Evolutionary conservation across 2,888 invertebrate species (phyloP).

Genomic region (Drosophila austrosaltans): DNA sequence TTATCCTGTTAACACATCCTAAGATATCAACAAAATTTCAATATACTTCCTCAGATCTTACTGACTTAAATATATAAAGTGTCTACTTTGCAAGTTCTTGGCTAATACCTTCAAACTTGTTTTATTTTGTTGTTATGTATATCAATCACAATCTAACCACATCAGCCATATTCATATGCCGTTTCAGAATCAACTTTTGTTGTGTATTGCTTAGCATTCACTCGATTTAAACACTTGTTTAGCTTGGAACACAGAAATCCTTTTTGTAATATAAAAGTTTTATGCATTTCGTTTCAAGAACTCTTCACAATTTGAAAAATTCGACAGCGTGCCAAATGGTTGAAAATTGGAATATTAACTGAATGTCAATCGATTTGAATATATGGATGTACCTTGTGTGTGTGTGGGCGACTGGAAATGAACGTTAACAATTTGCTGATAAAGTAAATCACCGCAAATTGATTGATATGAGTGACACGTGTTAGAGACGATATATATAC

Average conservation of each 20-base stretch:
- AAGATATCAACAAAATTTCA: too few species aligned
- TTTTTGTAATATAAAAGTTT: conserved; percentile 40
- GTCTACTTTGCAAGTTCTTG: background rate
- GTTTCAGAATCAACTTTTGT: conserved; percentile 22
- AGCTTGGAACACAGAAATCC: conserved; percentile 41
- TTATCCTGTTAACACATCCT: too few species aligned
- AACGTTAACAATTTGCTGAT: conserved; percentile 45
- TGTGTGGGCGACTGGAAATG: conserved; percentile 2
- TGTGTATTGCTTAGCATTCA: conserved; percentile 12
- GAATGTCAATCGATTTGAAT: conserved; percentile 26
- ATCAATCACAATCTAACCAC: background rate
- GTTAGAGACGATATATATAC: conserved; percentile 6
- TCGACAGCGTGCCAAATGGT: conserved; percentile 13
- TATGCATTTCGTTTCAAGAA: conserved; percentile 59
- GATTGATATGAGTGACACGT: conserved; percentile 52
- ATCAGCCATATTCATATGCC: conserved; percentile 63
- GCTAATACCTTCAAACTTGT: background rate
- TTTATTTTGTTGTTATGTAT: background rate
- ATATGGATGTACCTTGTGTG: conserved; percentile 12
- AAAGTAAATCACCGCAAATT: conserved; percentile 36
- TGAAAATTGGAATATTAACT: conserved; percentile 37
- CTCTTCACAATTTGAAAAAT: background rate
- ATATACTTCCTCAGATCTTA: too few species aligned
- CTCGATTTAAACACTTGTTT: conserved; percentile 34
- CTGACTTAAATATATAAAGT: too few species aligned